Evolutionary conservation across 2,888 invertebrate genomes (phyloP).

Genomic region (Drosophila neotestacea): DNA sequence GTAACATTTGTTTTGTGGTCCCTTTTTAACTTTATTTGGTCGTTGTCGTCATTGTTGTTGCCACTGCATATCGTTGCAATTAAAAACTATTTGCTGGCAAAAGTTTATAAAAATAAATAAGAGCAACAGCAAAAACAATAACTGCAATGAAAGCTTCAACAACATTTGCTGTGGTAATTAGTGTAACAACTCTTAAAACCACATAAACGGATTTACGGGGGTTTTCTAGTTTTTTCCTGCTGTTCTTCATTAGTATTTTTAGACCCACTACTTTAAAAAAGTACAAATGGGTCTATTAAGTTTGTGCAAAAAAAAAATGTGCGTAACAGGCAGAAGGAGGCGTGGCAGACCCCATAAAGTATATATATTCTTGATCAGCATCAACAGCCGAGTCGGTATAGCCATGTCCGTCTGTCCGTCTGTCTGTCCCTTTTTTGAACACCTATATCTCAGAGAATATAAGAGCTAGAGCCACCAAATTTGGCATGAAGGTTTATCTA

Average conservation of each 20-base stretch:
- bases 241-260: constrained; percentile 2
- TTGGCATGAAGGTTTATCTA: too few relatives aligned
- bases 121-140: constrained; percentile 6
- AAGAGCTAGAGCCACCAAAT: too few relatives aligned
- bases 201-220: constrained; percentile 65
- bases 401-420: too few relatives aligned
- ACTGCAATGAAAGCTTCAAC: constrained; percentile 22
- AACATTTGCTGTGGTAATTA: constrained; percentile 67
- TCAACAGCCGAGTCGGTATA: too few relatives aligned
- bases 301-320: too few relatives aligned
- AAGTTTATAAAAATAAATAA: constrained; percentile 60
- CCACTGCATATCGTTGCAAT: constrained; percentile 50
- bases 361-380: too few relatives aligned
- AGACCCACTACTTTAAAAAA: too few relatives aligned
- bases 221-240: constrained; percentile 24
- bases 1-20: constrained; percentile 31
- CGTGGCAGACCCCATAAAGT: too few relatives aligned
- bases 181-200: constrained; percentile 62
- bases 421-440: too few relatives aligned
- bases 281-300: too few relatives aligned
- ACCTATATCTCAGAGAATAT: too few relatives aligned
- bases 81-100: constrained; percentile 64
- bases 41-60: constrained; percentile 16
- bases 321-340: too few relatives aligned
- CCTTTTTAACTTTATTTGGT: constrained; percentile 22